These are phyloP conservation scores for Grus americana DNA, from an alignment of 2,113 vertebrate species.

Conservation along the genomic window DNA sequence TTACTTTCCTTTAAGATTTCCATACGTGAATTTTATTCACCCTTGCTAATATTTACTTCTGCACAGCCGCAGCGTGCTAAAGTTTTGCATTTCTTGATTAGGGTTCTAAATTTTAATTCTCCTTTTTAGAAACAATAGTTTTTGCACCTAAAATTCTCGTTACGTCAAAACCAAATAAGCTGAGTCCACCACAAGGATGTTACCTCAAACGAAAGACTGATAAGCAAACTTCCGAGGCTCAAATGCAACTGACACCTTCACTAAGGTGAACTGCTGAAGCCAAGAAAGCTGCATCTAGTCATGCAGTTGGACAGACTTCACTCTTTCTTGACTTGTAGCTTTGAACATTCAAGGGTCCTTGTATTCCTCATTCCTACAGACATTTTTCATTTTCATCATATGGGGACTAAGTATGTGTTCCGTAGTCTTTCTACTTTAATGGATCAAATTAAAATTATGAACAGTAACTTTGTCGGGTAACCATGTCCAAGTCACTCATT, in stretches of 20 bases:
- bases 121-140: neutral
- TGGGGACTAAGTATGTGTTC: neutral
- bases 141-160: neutral
- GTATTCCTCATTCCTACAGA: neutral
- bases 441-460: neutral
- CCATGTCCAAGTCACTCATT: neutral
- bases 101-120: neutral
- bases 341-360: neutral
- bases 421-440: neutral
- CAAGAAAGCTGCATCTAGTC: neutral
- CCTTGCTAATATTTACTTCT: neutral
- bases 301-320: neutral
- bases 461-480: neutral
- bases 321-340: neutral
- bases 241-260: neutral
- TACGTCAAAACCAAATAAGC: neutral
- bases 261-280: neutral
- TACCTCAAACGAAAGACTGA: neutral
- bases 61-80: neutral
- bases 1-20: neutral
- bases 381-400: neutral
- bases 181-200: accelerated
- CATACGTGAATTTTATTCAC: neutral
- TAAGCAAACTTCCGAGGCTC: neutral
- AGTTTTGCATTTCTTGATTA: neutral